Base-by-base conservation (phyloP, 2,113 vertebrate species). In the Anseranas semipalmata region DNA sequence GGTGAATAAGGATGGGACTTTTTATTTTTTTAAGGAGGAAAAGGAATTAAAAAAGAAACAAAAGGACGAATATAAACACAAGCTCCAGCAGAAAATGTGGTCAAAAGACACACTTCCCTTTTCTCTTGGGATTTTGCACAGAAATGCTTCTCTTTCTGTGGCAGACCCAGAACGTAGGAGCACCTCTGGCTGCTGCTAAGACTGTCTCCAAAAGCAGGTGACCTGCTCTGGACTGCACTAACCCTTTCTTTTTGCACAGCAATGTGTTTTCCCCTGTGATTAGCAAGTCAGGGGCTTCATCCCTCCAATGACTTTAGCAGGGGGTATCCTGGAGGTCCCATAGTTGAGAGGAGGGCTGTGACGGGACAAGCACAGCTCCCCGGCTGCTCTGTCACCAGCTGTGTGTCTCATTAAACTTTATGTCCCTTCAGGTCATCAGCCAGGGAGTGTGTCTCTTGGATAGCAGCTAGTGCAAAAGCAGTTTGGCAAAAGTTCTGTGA, bases 341-440 rank as follows among this genome's bases (percentile, higher is more conserved):
- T 0, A 0, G 4, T 20, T 53, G 46, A 39, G 6, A 74, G 33
- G 24, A 60, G 15, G 12, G 12, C 5, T 27, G 43, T 24, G 48
- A 24, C 21, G 56, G 19, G 12, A 39, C 0, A 3, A 33, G 45
- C 17, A 32, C 19, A 4, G 9, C 48, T 75, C 58, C 24, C 17
- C 19, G 15, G 52, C 77, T 27, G 27, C 39, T 55, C 50, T 66
- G 41, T 50, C 75, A 28, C 75, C 41, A 66, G 17, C 16, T 10
- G 1, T 3, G 22, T 11, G 9, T 75, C 63, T 52, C 63, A 5
- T 70, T 55, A 50, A 24, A 7, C 10, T 58, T 30, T 3, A 2
- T 7, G 32, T 45, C 24, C 4, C 79, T 21, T 52, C 65, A 71
- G 37, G 37, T 53, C 24, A 19, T 30, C 28, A 50, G 14, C 14